Conservation (phyloP, 2,113 vertebrate genomes). For the Entelurus aequoreus region DNA sequence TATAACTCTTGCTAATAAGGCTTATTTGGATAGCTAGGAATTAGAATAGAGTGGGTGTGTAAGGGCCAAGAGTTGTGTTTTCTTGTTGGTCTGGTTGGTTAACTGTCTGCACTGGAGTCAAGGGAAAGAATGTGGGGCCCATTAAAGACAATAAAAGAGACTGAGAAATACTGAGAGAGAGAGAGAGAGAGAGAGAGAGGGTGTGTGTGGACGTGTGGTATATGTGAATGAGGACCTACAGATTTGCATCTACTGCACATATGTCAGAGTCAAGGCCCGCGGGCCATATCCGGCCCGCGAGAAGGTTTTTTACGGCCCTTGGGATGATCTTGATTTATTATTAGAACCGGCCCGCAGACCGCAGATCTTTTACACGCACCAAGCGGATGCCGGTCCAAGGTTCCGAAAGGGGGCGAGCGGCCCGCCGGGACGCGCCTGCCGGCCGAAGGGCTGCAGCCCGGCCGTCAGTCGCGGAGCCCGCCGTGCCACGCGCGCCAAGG, state of each 20-base stretch:
- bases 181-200: neutral
- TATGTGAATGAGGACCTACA: neutral
- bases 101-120: conserved; percentile 28
- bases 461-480: no score
- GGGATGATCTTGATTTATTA: no score
- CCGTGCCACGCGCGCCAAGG: no score
- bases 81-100: conserved; percentile 51
- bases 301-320: no score
- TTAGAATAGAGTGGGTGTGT: conserved; percentile 19
- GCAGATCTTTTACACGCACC: no score
- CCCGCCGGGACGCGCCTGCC: no score
- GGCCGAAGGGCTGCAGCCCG: no score
- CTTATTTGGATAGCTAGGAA: neutral
- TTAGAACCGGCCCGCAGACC: no score
- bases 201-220: neutral
- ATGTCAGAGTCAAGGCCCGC: no score
- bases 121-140: conserved; percentile 47
- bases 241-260: neutral
- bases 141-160: conserved; percentile 31
- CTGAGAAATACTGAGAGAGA: neutral
- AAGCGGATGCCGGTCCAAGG: no score
- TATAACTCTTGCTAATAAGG: neutral
- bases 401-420: no score
- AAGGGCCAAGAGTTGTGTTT: conserved; percentile 28
- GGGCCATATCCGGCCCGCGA: no score